Evolutionary conservation across 2,888 invertebrate species (phyloP).

Genomic region (Cataglyphis albicans): DNA sequence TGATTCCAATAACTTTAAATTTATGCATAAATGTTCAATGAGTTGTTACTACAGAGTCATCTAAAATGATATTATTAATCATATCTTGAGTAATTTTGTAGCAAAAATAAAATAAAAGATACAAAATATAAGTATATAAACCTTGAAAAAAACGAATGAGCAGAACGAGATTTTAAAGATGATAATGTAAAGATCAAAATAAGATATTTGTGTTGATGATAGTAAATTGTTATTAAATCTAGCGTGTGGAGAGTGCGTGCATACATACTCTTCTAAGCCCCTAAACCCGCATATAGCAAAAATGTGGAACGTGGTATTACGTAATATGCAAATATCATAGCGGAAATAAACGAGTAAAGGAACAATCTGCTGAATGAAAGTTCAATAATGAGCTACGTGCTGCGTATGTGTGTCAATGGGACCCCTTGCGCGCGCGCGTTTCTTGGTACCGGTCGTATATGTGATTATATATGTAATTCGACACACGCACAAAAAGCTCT

Average conservation of each 20-base stretch:
- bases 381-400: slow-evolving; percentile 44
- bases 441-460: neutral
- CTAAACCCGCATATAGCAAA: neutral
- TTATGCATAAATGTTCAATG: neutral
- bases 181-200: neutral
- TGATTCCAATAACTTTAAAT: neutral
- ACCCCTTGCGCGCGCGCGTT: neutral
- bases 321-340: slow-evolving; percentile 38
- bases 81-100: neutral
- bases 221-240: neutral
- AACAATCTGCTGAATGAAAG: slow-evolving; percentile 52
- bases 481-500: neutral
- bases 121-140: neutral
- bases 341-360: slow-evolving; percentile 23
- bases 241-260: neutral
- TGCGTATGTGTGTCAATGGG: slow-evolving; percentile 41
- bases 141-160: neutral
- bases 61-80: neutral
- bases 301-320: slow-evolving; percentile 24
- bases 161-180: neutral
- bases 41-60: neutral
- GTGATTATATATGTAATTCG: neutral
- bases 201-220: slow-evolving; percentile 7
- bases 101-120: neutral
- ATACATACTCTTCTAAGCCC: too few relatives aligned